Conservation (phyloP, 2,888 invertebrate species). For the Tetragnatha montana region DNA sequence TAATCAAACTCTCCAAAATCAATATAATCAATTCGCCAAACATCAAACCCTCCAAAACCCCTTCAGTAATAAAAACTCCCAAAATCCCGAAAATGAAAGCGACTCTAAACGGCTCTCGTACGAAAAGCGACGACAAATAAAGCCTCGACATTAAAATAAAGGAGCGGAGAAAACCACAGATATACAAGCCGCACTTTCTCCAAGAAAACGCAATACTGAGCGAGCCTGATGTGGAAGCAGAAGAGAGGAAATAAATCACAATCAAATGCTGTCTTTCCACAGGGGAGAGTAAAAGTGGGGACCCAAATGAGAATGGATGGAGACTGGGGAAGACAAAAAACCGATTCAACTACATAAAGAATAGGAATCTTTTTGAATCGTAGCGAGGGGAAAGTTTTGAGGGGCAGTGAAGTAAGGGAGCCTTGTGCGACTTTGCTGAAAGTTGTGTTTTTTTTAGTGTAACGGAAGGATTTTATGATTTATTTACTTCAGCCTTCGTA, state of each 20-base stretch:
- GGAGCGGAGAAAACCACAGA: background rate
- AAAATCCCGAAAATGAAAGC: background rate
- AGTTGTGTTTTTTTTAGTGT: no score
- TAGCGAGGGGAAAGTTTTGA: no score
- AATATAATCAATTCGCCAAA: no score
- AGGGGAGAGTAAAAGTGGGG: background rate
- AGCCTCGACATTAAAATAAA: background rate
- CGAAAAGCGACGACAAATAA: background rate
- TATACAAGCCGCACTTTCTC: background rate
- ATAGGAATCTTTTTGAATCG: background rate
- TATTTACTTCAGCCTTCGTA: no score
- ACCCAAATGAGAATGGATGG: background rate
- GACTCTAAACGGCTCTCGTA: background rate
- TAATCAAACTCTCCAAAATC: no score
- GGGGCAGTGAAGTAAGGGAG: no score
- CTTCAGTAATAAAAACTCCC: background rate
- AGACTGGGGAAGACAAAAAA: background rate
- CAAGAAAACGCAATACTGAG: background rate
- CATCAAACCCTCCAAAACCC: no score
- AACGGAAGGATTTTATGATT: no score
- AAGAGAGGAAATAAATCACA: background rate
- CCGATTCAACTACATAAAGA: background rate
- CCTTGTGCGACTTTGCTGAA: no score
- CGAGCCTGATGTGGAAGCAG: background rate
- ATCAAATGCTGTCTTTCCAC: background rate